phyloP scores from a whole-genome alignment of 2,113 vertebrate species.

The Pseudorhombus dupliciocellatus region DNA sequence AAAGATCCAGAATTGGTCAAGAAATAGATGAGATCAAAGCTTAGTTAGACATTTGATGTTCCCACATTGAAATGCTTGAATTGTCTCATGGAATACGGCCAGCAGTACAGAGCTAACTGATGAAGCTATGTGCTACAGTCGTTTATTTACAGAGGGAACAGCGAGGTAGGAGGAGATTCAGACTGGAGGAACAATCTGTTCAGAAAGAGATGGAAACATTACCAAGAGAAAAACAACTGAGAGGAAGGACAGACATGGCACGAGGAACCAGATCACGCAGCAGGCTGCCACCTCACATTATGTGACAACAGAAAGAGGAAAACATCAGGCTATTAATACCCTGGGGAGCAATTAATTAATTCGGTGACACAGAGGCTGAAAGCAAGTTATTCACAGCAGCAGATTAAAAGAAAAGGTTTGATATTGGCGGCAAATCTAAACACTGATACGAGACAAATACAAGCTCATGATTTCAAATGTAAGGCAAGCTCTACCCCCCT shows the following conservation, averaged over 20 bases:
- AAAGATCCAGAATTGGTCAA: too few relatives aligned
- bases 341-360: too few relatives aligned
- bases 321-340: too few relatives aligned
- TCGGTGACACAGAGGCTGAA: too few relatives aligned
- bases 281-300: neutral
- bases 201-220: neutral
- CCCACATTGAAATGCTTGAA: neutral
- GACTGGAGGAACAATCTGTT: neutral
- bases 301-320: too few relatives aligned
- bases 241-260: neutral
- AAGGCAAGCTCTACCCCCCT: too few relatives aligned
- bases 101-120: neutral
- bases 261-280: neutral
- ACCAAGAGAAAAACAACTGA: neutral
- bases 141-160: neutral
- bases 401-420: too few relatives aligned
- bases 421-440: too few relatives aligned
- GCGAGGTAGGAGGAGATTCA: neutral
- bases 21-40: neutral
- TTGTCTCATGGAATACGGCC: neutral
- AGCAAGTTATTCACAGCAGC: too few relatives aligned
- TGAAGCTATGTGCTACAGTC: neutral
- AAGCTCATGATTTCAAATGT: too few relatives aligned
- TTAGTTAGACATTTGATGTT: neutral
- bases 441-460: too few relatives aligned